phyloP scores from a whole-genome alignment of 64 coral and sea anemone genomes.

The Montipora cactus region DNA sequence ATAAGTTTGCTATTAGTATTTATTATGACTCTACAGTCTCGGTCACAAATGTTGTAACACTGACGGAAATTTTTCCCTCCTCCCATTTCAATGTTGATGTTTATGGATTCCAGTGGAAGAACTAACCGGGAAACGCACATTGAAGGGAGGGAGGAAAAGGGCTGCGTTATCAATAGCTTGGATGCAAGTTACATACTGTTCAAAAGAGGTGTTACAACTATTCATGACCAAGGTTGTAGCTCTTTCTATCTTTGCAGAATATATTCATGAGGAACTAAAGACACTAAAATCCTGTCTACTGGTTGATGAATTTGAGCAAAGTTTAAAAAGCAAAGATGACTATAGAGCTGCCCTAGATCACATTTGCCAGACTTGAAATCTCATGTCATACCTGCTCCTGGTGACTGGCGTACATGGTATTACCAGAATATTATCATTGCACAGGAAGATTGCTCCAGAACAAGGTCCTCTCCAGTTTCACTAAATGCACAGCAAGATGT shows the following conservation, averaged over 20 bases:
- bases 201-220: no score
- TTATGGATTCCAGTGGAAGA: no score
- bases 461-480: slow-evolving; percentile 52
- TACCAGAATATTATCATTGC: slow-evolving; percentile 29
- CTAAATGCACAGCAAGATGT: slow-evolving; percentile 44
- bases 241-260: background rate
- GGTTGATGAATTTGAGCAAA: slow-evolving; percentile 66
- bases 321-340: slow-evolving; percentile 32
- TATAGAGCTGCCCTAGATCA: slow-evolving; percentile 39
- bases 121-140: no score
- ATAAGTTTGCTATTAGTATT: no score
- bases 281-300: slow-evolving; percentile 46
- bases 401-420: slow-evolving; percentile 60
- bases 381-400: slow-evolving; percentile 18
- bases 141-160: no score
- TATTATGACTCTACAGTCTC: no score
- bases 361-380: slow-evolving; percentile 8
- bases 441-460: background rate
- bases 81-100: no score
- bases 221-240: no score
- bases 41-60: no score
- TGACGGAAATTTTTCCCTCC: no score
- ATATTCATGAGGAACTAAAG: slow-evolving; percentile 24
- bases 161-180: no score
- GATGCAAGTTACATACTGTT: no score